phyloP scores from a whole-genome alignment of 2,113 vertebrate genomes.

The Aleadryas rufinucha region DNA sequence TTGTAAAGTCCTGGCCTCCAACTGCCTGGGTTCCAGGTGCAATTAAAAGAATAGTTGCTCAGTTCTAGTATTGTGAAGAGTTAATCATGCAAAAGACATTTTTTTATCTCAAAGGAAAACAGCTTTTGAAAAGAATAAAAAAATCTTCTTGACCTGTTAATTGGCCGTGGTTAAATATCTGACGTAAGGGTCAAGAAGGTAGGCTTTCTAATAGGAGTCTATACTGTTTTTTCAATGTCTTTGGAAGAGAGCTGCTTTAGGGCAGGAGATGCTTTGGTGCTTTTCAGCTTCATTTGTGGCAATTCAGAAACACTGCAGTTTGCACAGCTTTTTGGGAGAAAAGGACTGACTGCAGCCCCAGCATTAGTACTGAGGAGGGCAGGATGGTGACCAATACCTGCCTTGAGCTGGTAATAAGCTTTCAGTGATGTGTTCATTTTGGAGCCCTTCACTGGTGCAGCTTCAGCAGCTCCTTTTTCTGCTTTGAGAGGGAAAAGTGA shows the following conservation, averaged over 20 bases:
- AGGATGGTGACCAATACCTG: not conserved
- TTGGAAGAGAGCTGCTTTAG: not conserved
- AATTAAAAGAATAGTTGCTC: not conserved
- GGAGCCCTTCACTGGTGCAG: not conserved
- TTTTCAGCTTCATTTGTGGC: slow-evolving; percentile 27
- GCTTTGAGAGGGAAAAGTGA: not conserved
- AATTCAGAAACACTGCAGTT: slow-evolving; percentile 18
- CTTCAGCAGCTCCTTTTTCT: slow-evolving; percentile 2
- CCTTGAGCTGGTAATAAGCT: slow-evolving; percentile 1
- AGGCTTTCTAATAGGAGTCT: not conserved
- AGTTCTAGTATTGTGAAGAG: not conserved
- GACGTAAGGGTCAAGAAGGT: not conserved
- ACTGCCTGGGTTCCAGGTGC: not conserved
- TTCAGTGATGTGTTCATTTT: not conserved
- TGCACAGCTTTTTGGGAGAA: not conserved
- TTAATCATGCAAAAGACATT: not conserved
- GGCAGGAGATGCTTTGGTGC: slow-evolving; percentile 12
- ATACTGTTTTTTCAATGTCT: not conserved
- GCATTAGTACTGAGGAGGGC: not conserved
- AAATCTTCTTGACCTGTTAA: not conserved
- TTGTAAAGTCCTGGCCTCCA: not conserved
- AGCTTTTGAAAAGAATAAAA: not conserved
- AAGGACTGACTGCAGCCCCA: not conserved
- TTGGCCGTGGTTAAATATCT: not conserved
- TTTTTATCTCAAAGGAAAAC: not conserved